Conservation (phyloP, 1,140 invertebrate species). For the Zaprionus vittiger region DNA sequence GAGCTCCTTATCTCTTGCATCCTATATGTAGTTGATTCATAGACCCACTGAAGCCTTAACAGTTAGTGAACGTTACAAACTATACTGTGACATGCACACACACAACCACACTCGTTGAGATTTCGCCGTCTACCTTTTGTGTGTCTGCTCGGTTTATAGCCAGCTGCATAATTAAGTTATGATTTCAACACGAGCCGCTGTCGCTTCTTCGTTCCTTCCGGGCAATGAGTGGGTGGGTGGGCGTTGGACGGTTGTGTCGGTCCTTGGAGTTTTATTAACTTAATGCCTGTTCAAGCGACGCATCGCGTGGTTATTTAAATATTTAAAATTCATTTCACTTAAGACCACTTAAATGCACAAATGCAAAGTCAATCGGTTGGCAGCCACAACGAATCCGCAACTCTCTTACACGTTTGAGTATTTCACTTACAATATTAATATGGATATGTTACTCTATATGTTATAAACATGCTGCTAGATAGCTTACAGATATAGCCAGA, state of each 20-base stretch:
- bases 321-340: slow-evolving; percentile 74
- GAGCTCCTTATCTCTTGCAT: too few species aligned
- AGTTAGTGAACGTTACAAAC: not conserved
- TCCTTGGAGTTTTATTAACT: slow-evolving; percentile 78
- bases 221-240: not conserved
- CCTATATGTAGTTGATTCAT: too few species aligned
- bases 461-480: too few species aligned
- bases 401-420: not conserved
- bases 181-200: slow-evolving; percentile 49
- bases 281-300: slow-evolving; percentile 74
- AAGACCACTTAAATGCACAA: slow-evolving; percentile 37
- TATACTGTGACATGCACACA: not conserved
- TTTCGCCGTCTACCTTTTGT: slow-evolving; percentile 4
- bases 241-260: slow-evolving; percentile 28
- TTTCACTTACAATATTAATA: not conserved
- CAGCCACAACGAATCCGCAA: not conserved
- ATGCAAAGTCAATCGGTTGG: slow-evolving; percentile 6
- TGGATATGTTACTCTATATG: too few species aligned
- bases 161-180: slow-evolving; percentile 75
- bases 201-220: not conserved
- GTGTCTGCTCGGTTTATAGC: slow-evolving; percentile 7
- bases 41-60: too few species aligned
- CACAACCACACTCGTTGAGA: not conserved
- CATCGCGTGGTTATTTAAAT: slow-evolving; percentile 64
- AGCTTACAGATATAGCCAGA: not conserved